Conservation (phyloP, 2,113 vertebrate genomes). For the Plecturocebus donacophilus region DNA sequence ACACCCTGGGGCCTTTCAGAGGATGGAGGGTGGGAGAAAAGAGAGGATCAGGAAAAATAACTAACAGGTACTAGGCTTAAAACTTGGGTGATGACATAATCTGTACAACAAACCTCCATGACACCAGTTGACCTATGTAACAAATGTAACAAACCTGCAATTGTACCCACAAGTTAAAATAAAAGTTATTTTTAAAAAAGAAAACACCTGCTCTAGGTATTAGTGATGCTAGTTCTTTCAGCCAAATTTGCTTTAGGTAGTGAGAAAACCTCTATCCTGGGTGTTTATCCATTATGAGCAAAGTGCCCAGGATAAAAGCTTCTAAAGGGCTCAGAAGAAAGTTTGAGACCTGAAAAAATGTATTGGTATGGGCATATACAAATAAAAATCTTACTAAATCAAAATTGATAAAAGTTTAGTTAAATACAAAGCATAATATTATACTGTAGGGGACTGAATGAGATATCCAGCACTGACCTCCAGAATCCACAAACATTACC, state of each 20-base stretch:
- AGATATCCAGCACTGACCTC: neutral
- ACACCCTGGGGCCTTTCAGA: too few species aligned
- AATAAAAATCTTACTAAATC: constrained; percentile 1
- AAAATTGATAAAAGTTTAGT: neutral
- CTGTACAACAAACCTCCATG: too few species aligned
- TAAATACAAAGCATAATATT: neutral
- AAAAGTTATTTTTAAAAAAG: neutral
- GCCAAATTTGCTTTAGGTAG: neutral
- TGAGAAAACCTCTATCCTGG: neutral
- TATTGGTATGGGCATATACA: neutral
- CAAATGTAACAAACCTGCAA: too few species aligned
- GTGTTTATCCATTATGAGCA: neutral
- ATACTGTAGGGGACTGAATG: neutral
- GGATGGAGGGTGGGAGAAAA: too few species aligned
- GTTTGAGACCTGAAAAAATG: neutral
- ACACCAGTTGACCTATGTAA: too few species aligned
- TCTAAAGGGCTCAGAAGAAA: neutral
- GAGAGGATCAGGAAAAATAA: too few species aligned
- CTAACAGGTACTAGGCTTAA: too few species aligned
- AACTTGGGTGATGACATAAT: too few species aligned
- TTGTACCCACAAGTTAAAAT: too few species aligned
- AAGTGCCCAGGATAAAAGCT: neutral
- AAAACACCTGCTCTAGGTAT: neutral
- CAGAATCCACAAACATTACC: neutral
- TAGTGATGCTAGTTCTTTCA: neutral